Percentiles rank a stretch among this genome's conserved stretches.
phyloP scores from a whole-genome alignment of 2,888 invertebrate genomes.

The Eupithecia vulgata region DNA sequence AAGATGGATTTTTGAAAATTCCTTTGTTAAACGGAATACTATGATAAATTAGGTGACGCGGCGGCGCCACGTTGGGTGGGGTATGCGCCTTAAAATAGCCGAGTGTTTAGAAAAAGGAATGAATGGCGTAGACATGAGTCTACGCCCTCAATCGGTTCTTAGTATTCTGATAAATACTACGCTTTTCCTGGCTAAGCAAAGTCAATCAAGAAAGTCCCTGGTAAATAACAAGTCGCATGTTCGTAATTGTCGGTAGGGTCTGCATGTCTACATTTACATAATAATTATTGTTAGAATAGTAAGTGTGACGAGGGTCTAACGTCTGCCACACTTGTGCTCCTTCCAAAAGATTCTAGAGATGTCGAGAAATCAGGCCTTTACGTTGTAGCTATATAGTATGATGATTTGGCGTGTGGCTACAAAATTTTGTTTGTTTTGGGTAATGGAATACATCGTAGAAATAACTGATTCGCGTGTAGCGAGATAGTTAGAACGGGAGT shows the following conservation, averaged over 20 bases:
- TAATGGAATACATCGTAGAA: background rate
- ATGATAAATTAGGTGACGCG: too few species aligned
- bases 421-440: slow-evolving; percentile 17
- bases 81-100: too few species aligned
- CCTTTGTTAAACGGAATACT: too few species aligned
- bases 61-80: too few species aligned
- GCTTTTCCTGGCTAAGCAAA: background rate
- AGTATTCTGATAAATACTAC: background rate
- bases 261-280: slow-evolving; percentile 46
- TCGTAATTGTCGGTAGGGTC: slow-evolving; percentile 37
- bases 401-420: slow-evolving; percentile 12
- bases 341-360: slow-evolving; percentile 48
- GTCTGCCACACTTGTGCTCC: slow-evolving; percentile 65
- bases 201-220: background rate
- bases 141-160: background rate
- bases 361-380: slow-evolving; percentile 24
- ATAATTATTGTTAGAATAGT: slow-evolving; percentile 59
- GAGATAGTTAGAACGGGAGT: background rate
- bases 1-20: too few species aligned
- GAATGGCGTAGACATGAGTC: too few species aligned
- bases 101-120: slow-evolving; percentile 5
- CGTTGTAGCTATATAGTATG: background rate
- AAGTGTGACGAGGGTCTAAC: slow-evolving; percentile 69
- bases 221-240: slow-evolving; percentile 41
- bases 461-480: background rate